Base-by-base conservation (phyloP, 2,888 invertebrate species). In the Harpalus rufipes region DNA sequence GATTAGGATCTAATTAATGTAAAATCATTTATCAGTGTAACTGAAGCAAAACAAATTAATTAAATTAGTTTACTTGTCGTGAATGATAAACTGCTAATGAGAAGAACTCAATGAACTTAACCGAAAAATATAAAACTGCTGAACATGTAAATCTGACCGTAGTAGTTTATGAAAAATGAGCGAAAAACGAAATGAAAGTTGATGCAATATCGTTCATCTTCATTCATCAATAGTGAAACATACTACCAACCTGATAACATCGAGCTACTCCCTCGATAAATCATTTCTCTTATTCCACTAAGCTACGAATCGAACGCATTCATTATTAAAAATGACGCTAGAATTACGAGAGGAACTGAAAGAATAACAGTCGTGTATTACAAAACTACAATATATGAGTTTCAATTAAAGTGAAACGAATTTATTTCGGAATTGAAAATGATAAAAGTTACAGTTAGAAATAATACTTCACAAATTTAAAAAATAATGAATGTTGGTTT, bases 31-130 rank as follows among this genome's bases (percentile, higher is more conserved):
- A 63, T 63, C 63, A 63, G 25, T 63, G 18, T 63, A 63, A 63
- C 16, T 63, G 12, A 63, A 63, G 21, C 21, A 63, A 63, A 63
- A 63, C 63, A 25, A 63, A 21, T 25, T 63, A 63, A 63, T 63
- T 21, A 12, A 12, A 21, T 63, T 63, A 63, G 63, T 63, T 63
- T 63, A 21, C 63, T 18, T 63, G 25, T 21, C 21, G 7, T 1
- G 25, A 63, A 21, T 21, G 18, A 21, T 63, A 21, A 63, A 25
- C 21, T 63, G 25, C 21, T 8, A 16, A 63, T 25, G 63, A 63
- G 12, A 63, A 5, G 21, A 16, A 63, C 21, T 7, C 25, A 63
- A 5, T 21, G 10, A 63, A 59, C 16, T 16, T 4, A 8, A 18
- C 18, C 8, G 18, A 18, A 59, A 59, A 63, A 63, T 63, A 10